A percentile compares a stretch with the other conserved stretches of the same genome.
These are phyloP conservation scores for Ataeniobius toweri DNA, from an alignment of 2,797 vertebrate species.

Conservation along the genomic window DNA sequence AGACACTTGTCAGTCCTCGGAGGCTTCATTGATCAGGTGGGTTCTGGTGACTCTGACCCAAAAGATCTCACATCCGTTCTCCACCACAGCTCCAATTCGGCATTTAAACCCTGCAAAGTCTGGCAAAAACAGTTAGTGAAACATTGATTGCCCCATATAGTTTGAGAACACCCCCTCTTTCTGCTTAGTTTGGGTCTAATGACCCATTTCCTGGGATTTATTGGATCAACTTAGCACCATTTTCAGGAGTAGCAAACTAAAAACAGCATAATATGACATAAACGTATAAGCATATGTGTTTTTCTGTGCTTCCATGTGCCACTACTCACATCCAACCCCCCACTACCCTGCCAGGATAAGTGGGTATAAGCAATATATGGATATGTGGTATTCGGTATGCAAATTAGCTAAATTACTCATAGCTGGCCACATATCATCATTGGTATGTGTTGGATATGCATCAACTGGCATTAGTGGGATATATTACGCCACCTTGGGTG, in stretches of 20 bases:
- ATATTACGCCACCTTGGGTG: background rate
- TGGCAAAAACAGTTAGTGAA: slow-evolving; percentile 62
- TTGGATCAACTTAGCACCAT: slow-evolving; percentile 45
- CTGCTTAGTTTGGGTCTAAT: slow-evolving; percentile 59
- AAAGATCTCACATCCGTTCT: slow-evolving; percentile 16
- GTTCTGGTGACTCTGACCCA: slow-evolving; percentile 32
- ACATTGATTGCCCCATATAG: slow-evolving; percentile 74
- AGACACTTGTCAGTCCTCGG: slow-evolving; percentile 87
- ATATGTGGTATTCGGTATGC: background rate
- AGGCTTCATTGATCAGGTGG: slow-evolving; percentile 95
- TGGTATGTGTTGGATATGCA: background rate
- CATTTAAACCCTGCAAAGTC: slow-evolving; percentile 43
- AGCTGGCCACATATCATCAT: background rate
- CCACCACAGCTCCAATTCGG: slow-evolving; percentile 17
- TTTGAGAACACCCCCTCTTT: slow-evolving; percentile 52
- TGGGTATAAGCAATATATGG: background rate
- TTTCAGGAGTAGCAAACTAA: slow-evolving; percentile 38
- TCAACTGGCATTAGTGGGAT: background rate
- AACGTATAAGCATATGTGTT: background rate
- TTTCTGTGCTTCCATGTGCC: too few species aligned
- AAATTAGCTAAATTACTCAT: background rate
- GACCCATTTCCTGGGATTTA: slow-evolving; percentile 65
- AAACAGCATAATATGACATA: slow-evolving; percentile 5
- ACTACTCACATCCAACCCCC: too few species aligned
- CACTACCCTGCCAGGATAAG: too few species aligned